Evolutionary conservation across 2,797 vertebrate genomes (phyloP), one percentile per base, ranked within the genome.

Genomic region (Gobio occitaniae): DNA sequence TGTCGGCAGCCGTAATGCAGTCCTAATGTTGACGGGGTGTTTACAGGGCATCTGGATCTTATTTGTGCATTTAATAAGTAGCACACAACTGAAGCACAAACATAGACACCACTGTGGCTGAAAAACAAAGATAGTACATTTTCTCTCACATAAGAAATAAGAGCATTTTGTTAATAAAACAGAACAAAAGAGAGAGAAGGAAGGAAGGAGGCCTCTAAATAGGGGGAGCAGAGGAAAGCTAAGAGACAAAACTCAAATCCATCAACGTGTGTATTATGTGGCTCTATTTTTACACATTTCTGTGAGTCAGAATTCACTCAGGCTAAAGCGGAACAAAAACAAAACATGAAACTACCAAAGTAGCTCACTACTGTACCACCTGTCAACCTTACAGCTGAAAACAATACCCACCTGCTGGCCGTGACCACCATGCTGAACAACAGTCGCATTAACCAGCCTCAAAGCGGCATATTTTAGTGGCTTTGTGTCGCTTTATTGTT

Each of bases 341-440:
- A 76, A 88, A 88, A 81, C 80, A 87, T 52, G n/a, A 65, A 84
- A 52, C 47, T 84, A 66, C 29, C 44, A 59, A 75, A 87, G 79
- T 81, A 50, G 59, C 54, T 76, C 47, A 8, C 63, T 74, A 79
- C 85, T 87, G 80, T 76, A 79, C 84, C 84, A 88, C 86, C 87
- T 87, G 86, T 84, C 82, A 87, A 69, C 21, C 56, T 66, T 54
- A 50, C 79, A 78, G 76, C 78, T 82, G 84, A 48, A 87, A 83
- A 90, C 87, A 90, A 87, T 84, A 82, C 70, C 82, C 86, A 88
- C 87, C 87, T 90, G 86, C 84, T 71, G 87, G n/a, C 38, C 17
- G 5, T 54, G 50, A 41, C 41, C 25, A 78, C 77, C 47, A 77
- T 0, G 10, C 19, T 44, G 66, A 83, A 79, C 44, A 70, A 54